A percentile compares a stretch with the other conserved stretches of the same genome.
Evolutionary conservation across 1,140 invertebrate species (phyloP).

Genomic region (Sarcophaga peregrina): DNA sequence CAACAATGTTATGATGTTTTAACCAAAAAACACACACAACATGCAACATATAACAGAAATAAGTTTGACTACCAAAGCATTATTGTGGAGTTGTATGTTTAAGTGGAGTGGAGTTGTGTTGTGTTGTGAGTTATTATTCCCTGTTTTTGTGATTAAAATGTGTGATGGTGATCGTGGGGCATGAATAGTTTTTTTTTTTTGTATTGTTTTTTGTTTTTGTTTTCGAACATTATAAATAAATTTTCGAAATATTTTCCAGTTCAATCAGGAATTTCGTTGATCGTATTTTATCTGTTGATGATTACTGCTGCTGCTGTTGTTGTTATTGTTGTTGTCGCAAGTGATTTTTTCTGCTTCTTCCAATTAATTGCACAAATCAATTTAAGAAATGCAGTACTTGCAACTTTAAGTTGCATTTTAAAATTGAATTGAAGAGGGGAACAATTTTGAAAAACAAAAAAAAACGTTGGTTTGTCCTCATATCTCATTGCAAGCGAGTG

Average conservation of each 20-base stretch:
- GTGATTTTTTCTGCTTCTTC: conserved; percentile 39
- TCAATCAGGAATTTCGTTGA: conserved; percentile 28
- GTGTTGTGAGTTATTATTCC: no score
- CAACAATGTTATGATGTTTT: no score
- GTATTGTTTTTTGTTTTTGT: neutral
- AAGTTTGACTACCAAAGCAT: neutral
- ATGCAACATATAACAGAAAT: neutral
- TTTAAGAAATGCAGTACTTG: conserved; percentile 61
- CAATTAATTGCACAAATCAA: conserved; percentile 66
- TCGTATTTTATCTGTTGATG: conserved; percentile 8
- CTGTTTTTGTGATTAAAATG: neutral
- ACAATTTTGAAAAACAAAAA: conserved; percentile 9
- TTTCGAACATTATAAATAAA: conserved; percentile 37
- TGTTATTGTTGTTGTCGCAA: no score
- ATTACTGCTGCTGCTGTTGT: neutral
- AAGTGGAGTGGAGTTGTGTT: no score
- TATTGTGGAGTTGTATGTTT: neutral
- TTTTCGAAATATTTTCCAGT: conserved; percentile 39
- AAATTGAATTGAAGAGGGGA: conserved; percentile 42
- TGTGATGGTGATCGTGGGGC: neutral
- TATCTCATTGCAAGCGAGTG: no score
- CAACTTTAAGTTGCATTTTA: conserved; percentile 53
- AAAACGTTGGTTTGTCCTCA: no score
- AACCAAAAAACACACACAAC: neutral
- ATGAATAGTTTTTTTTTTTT: neutral